A percentile compares a stretch with the other conserved stretches of the same genome.
Evolutionary conservation across 2,888 invertebrate species (phyloP).

Genomic region (Acrocera orbiculus): DNA sequence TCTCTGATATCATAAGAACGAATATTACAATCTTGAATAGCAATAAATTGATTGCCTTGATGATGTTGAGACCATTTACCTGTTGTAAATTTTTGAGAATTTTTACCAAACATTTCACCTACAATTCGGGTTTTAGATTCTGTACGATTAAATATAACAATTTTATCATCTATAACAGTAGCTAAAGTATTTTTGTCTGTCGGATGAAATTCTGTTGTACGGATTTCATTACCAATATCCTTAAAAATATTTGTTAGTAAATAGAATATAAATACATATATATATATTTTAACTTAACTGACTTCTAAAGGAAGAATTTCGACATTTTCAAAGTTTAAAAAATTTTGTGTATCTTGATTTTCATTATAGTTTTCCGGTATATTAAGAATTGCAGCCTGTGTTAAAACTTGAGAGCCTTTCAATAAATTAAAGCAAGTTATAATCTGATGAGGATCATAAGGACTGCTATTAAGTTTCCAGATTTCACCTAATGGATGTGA

Average conservation of each 20-base stretch:
- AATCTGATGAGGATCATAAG: conserved; percentile 54
- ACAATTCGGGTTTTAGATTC: conserved; percentile 33
- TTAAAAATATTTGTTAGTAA: too few species aligned
- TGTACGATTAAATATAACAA: conserved; percentile 58
- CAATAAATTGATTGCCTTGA: conserved; percentile 48
- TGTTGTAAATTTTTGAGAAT: conserved; percentile 58
- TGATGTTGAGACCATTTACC: conserved; percentile 96
- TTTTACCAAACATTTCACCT: conserved; percentile 43
- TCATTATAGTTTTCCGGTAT: conserved; percentile 35
- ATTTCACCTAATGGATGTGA: conserved; percentile 84
- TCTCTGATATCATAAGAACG: conserved; percentile 78
- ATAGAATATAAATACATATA: too few species aligned
- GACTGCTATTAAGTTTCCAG: conserved; percentile 82
- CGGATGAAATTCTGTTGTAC: conserved; percentile 76
- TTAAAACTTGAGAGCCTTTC: conserved; percentile 42
- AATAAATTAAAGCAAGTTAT: conserved; percentile 80
- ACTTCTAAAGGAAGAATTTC: conserved; percentile 31
- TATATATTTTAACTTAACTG: too few species aligned
- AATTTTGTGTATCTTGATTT: conserved; percentile 33
- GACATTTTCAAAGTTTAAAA: conserved; percentile 32
- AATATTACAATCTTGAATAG: conserved; percentile 69
- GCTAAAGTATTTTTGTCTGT: conserved; percentile 51
- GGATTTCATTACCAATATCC: conserved; percentile 51
- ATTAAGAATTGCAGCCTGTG: conserved; percentile 43
- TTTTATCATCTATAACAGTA: conserved; percentile 59